phyloP scores from a whole-genome alignment of 1,140 invertebrate species.

The Drosophila hydei region DNA sequence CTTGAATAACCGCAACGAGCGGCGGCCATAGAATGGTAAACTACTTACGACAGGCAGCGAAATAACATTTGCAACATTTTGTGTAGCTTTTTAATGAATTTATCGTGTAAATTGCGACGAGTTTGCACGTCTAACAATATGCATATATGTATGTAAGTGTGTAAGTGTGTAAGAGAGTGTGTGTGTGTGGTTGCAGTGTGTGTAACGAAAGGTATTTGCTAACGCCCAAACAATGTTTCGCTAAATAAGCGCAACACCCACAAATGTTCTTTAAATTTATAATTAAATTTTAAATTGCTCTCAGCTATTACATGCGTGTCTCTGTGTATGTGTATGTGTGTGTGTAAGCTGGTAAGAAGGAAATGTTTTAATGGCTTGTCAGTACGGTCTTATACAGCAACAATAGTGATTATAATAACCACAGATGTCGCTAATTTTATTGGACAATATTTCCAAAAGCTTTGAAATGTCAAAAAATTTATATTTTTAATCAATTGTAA shows the following conservation, averaged over 20 bases:
- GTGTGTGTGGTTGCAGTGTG: constrained; percentile 6
- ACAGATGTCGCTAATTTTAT: constrained; percentile 22
- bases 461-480: no score
- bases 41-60: constrained; percentile 40
- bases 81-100: constrained; percentile 81
- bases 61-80: constrained; percentile 62
- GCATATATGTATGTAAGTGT: background rate
- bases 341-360: constrained; percentile 45
- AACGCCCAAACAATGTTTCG: constrained; percentile 54
- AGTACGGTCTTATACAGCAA: constrained; percentile 58
- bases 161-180: constrained; percentile 7
- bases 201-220: constrained; percentile 20
- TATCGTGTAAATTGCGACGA: constrained; percentile 75
- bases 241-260: constrained; percentile 40
- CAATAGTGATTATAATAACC: constrained; percentile 23
- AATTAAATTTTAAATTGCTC: constrained; percentile 74
- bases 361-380: constrained; percentile 58
- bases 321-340: background rate
- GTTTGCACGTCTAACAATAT: constrained; percentile 48
- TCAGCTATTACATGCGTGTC: constrained; percentile 6
- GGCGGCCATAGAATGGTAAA: constrained; percentile 12
- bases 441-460: constrained; percentile 2
- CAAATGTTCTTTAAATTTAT: constrained; percentile 61
- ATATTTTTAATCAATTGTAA: no score
- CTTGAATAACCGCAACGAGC: constrained; percentile 37